Base-by-base conservation (phyloP, 2,797 vertebrate genomes). In the Bradypodion ventrale region DNA sequence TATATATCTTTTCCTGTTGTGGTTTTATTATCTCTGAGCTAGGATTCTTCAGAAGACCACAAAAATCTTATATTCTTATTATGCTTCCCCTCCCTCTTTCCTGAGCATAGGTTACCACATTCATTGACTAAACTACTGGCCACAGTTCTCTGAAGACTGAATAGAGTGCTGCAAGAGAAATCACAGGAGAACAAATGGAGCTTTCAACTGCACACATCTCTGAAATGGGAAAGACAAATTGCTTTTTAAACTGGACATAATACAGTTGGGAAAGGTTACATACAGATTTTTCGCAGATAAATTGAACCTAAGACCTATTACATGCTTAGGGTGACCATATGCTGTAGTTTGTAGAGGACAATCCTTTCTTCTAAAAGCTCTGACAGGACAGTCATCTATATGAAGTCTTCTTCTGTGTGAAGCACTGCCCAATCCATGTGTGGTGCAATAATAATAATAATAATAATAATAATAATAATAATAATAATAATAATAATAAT, bases 1-100 rank as follows among this genome's bases (percentile, higher is more conserved):
- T n/a, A n/a, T n/a, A 60, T 82, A 84, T 87, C 46, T 56, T 80
- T 70, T 72, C 37, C 77, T 19, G 80, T 66, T 42, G 76, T 21
- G 7, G 27, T 72, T 89, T 87, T 70, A 46, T 37, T 74, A 74
- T 37, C 46, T 80, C 21, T 83, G 29, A 89, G 44, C 37, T 37
- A 56, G 40, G 1, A 1, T 87, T 2, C 78, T 60, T 89, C 84
- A 75, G 76, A 87, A 78, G 42, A 82, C 70, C 69, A 40, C 62
- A 83, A 74, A 5, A 69, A 60, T 79, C 40, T n/a, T 56, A 25
- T 68, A 60, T 66, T 74, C 29, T 65, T 78, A 83, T 68, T 68
- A 19, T 12, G 32, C 23, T 63, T 69, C 32, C 10, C 10, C 32
- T 42, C 29, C 16, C 32, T 25, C 44, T 16, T 29, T 27, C 40